Base-by-base conservation (phyloP, 2,888 invertebrate species). In the Coleophora flavipennella region DNA sequence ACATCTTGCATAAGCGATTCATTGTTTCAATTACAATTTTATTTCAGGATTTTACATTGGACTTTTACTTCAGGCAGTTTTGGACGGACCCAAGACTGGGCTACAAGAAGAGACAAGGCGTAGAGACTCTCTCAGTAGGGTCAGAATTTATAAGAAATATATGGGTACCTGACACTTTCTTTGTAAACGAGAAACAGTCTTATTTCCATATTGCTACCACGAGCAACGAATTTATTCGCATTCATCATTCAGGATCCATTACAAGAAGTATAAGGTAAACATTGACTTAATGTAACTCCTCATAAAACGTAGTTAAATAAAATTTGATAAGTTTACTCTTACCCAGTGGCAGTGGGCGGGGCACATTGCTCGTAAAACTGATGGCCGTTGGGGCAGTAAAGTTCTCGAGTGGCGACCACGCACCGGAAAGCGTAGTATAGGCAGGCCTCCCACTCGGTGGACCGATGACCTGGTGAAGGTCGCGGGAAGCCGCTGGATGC, bases 81-180 rank as follows among this genome's bases (percentile, higher is more conserved):
- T 97, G 97, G 97, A 96, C 94, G 70, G 97, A 97, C 80, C 96
- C 96, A 46, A 90, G 97, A 61, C 88, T 97, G 68, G 94, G 94
- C 55, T 97, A 96, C 86, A 91, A 92, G 77, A 92, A 93, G 80
- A 87, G 92, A 63, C 90, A 91, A 56, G 94, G 94, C 53, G 94
- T 96, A 56, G 94, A 95, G 78, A 95, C 93, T 57, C 88, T 96
- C 52, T 94, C 95, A 55, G 96, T 96, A 53, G 96, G 96, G 59
- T 95, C 96, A 46, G 96, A 96, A 83, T 96, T 96, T 86, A 94
- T 97, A 77, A 94, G 94, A 79, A 95, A 95, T 83, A 97, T 99
- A 73, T 99, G 99, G 99, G 98, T 99, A 63, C 99, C 99, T 55
- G 99, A 99, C 83, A 99, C 99, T 50, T 99, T 99, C 88, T 99